Conservation (phyloP, 2,797 vertebrate genomes). For the Onychomys torridus region DNA sequence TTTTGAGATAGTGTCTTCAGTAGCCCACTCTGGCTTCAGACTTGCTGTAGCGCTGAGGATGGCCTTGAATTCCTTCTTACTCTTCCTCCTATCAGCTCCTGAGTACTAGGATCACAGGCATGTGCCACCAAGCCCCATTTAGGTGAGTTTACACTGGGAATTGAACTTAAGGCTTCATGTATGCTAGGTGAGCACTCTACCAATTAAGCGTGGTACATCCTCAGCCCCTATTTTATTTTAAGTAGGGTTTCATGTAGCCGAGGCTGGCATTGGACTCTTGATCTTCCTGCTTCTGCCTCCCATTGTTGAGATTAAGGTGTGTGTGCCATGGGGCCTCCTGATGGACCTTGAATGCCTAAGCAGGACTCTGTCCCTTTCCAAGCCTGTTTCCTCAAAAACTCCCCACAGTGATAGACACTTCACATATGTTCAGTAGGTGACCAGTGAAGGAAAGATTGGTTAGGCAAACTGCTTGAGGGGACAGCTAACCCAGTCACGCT, state of each 20-base stretch:
- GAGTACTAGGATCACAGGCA: not conserved
- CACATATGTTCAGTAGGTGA: not conserved
- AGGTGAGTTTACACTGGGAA: not conserved
- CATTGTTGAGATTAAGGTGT: too few relatives aligned
- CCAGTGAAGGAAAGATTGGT: not conserved
- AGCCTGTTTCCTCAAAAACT: not conserved
- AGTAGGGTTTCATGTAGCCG: not conserved
- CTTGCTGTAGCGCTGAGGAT: not conserved
- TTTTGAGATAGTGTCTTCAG: not conserved
- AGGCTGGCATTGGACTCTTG: not conserved
- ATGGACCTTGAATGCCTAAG: not conserved
- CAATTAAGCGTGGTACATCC: not conserved
- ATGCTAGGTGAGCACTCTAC: not conserved
- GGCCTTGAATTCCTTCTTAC: not conserved
- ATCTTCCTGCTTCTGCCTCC: not conserved
- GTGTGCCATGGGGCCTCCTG: not conserved
- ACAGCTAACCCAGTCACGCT: not conserved
- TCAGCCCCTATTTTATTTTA: not conserved
- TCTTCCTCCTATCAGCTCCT: not conserved
- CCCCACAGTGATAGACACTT: accelerated
- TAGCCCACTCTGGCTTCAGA: not conserved
- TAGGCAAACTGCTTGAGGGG: not conserved
- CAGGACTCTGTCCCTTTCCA: not conserved
- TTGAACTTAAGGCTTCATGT: not conserved
- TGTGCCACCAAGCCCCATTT: not conserved